Base-by-base conservation (phyloP, 2,888 invertebrate genomes). In the Desoria tigrina region DNA sequence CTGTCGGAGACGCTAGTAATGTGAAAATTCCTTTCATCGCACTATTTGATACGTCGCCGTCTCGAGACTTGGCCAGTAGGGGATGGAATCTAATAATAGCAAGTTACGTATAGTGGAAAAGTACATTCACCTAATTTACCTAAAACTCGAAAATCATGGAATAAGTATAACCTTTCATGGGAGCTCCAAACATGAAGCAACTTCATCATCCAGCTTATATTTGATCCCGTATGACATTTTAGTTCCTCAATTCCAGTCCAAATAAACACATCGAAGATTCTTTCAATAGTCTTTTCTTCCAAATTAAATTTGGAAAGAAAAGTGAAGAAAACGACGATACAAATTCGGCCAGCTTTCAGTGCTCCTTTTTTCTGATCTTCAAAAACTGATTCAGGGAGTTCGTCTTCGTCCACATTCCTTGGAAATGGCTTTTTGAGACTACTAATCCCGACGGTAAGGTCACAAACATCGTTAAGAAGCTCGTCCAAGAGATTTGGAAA, bases 121-220 rank as follows among this genome's bases (percentile, higher is more conserved):
- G n/a, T n/a, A n/a, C n/a, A n/a, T n/a, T n/a, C n/a, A n/a, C n/a
- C n/a, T n/a, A n/a, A n/a, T n/a, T n/a, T n/a, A n/a, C n/a, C n/a
- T n/a, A n/a, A n/a, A n/a, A n/a, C n/a, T n/a, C n/a, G n/a, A n/a
- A n/a, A n/a, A n/a, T n/a, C n/a, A n/a, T n/a, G n/a, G n/a, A n/a
- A n/a, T n/a, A n/a, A n/a, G n/a, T n/a, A 68, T 71, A 78, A 83
- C 80, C 89, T 85, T 0, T 91, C 88, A 80, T 90, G 88, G 61
- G 86, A 85, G 71, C 90, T 88, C 92, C 94, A 96, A 1, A 84
- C 82, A 28, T 86, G 82, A 23, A 95, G 83, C n/a, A 96, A 80
- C 79, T 88, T 90, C 21, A 95, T 80, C 60, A 95, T 63, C 72
- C 72, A 72, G 55, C 69, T 72, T 14, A 66, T 53, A 59, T 28